Base-by-base conservation (phyloP, 2,797 vertebrate species). In the Poliocrania exsul region DNA sequence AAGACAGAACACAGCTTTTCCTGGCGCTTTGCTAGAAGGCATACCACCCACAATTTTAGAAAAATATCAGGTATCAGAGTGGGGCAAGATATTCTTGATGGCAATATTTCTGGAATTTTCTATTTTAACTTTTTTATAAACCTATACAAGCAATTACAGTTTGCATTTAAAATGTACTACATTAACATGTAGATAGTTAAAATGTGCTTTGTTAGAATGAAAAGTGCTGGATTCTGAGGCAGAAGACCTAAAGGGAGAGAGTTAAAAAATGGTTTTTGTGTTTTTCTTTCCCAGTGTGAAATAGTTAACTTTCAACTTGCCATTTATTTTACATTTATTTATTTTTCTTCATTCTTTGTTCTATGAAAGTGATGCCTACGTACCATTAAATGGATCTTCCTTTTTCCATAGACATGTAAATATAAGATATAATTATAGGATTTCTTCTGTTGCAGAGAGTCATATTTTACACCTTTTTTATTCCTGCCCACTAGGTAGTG, bases 391-490 rank as follows among this genome's bases (percentile, higher is more conserved):
- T 10, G 10, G 4, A 31, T 67, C n/a, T 74, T 70, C 31, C 17
- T 91, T 71, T 81, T 70, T 90, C 62, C 57, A 66, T 2, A 31
- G 31, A 62, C 17, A 11, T 21, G 42, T 24, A 86, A 75, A 81
- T 38, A 21, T 26, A 81, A 73, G 51, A 82, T 42, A 40, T 9
- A 84, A 92, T 72, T 74, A 65, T 6, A 88, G 42, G 26, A 37
- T 37, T 65, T 10, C n/a, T 60, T 90, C 61, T 51, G 23, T 57
- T 67, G 81, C 75, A 91, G 91, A 86, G 31, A 86, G 50, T 37
- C 16, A 38, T 58, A 87, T 31, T 92, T 93, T 74, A 95, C 88
- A 94, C 93, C 92, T 94, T 87, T 85, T 78, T 67, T 56, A 72
- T 61, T 95, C 9, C 3, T 86, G 31, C 25, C 38, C 61, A 54